Percentiles rank a stretch among this genome's conserved stretches.
Evolutionary conservation across 2,888 invertebrate genomes (phyloP).

Genomic region (Brachyptera putata): DNA sequence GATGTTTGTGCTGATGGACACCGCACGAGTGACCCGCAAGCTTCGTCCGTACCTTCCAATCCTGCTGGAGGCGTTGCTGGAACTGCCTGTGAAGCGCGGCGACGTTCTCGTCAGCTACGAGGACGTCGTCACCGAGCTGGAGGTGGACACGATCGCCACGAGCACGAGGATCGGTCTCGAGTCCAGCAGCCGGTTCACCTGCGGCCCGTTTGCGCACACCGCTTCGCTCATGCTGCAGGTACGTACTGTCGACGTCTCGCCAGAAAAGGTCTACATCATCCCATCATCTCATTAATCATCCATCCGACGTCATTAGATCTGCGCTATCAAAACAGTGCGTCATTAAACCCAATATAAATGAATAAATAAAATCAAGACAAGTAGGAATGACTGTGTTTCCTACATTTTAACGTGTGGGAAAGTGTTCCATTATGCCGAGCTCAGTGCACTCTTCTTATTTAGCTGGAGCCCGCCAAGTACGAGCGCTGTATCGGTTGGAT

Average conservation of each 20-base stretch:
- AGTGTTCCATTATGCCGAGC: too few species aligned
- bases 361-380: too few species aligned
- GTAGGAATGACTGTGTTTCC: too few species aligned
- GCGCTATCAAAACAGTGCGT: too few species aligned
- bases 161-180: conserved; percentile 61
- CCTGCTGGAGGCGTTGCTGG: conserved; percentile 67
- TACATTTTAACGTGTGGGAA: too few species aligned
- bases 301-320: too few species aligned
- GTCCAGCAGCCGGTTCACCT: conserved; percentile 55
- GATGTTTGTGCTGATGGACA: conserved; percentile 59
- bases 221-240: conserved; percentile 56
- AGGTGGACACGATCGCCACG: conserved; percentile 66
- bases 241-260: not conserved
- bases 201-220: conserved; percentile 68
- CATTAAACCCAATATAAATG: too few species aligned
- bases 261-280: too few species aligned
- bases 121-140: conserved; percentile 72
- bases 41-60: conserved; percentile 70
- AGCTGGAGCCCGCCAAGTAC: conserved; percentile 75
- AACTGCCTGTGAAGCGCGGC: conserved; percentile 65
- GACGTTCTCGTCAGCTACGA: conserved; percentile 58
- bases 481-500: conserved; percentile 70
- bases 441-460: conserved; percentile 30
- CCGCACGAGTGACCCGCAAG: conserved; percentile 53
- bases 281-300: too few species aligned